Evolutionary conservation across 2,113 vertebrate genomes (phyloP), one percentile per base, ranked within the genome.

Genomic region (Ahaetulla prasina): DNA sequence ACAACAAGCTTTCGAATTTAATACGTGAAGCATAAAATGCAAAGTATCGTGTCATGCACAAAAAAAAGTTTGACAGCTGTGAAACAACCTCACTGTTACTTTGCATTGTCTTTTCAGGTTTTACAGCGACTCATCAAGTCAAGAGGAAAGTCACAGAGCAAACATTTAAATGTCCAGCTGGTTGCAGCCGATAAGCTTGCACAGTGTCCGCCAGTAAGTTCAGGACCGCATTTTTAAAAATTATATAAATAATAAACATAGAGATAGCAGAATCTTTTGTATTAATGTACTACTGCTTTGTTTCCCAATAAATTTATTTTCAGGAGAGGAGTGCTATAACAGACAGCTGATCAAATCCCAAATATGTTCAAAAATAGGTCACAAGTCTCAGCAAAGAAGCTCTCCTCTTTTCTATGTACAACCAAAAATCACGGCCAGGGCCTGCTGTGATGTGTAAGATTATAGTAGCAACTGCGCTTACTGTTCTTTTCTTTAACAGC

Each of bases 111-210:
- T 85, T 94, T 2, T 30, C 96, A 99, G 99, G 99, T 99, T 94
- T 97, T 99, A 95, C 99, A 99, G 96, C 97, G 99, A 60, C 97
- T 99, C 96, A 99, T 99, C 97, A 99, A 99, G 97, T 99, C 99
- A 30, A 97, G 99, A 97, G 99, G 99, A 88, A 99, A 99, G 93
- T 99, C 99, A 84, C 99, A 99, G 95, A 99, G 99, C 96, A 99
- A 99, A 97, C 99, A 99, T 97, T 97, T 99, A 97, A 99, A 99
- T 7, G 99, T 99, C 91, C 99, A 99, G 96, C 97, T 99, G 95
- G 99, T 99, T 95, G 99, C 99, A 89, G 99, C 99, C 8, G 99
- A 99, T 95, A 99, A 99, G 97, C 98, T 99, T 23, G 97, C 99
- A 53, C 99, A 99, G 85, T 99, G 99, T 93, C 99, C 99, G 11